Percentiles rank a stretch among this genome's conserved stretches.
Evolutionary conservation across 2,113 vertebrate genomes (phyloP).

Genomic region (Hiodon tergisus): DNA sequence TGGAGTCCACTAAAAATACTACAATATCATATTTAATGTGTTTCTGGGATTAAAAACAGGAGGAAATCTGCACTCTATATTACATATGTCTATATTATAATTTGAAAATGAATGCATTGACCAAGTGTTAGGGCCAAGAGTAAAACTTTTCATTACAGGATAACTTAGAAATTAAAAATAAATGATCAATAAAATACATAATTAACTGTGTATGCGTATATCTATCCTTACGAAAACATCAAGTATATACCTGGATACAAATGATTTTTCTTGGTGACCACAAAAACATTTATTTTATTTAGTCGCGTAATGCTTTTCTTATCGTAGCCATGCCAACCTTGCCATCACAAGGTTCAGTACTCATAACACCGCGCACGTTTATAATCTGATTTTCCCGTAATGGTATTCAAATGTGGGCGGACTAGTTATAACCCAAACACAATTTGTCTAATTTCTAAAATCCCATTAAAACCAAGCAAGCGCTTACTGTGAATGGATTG

Average conservation of each 20-base stretch:
- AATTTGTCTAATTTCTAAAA: conserved; percentile 48
- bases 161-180: too few species aligned
- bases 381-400: conserved; percentile 41
- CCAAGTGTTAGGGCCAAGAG: too few species aligned
- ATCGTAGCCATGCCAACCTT: background rate
- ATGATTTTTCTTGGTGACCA: background rate
- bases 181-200: too few species aligned
- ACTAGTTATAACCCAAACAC: conserved; percentile 46
- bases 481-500: conserved; percentile 54
- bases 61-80: too few species aligned
- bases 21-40: background rate
- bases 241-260: background rate
- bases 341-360: conserved; percentile 42
- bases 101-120: too few species aligned
- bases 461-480: conserved; percentile 52
- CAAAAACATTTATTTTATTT: background rate
- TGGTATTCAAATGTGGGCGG: conserved; percentile 1
- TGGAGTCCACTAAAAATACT: background rate
- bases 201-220: background rate
- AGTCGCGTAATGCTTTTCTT: too few species aligned
- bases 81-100: too few species aligned
- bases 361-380: conserved; percentile 34
- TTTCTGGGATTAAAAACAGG: too few species aligned
- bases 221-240: background rate
- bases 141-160: too few species aligned